Percentiles rank a stretch among this genome's conserved stretches.
These are phyloP conservation scores for Sisyra nigra DNA, from an alignment of 2,888 invertebrate species.

Conservation along the genomic window DNA sequence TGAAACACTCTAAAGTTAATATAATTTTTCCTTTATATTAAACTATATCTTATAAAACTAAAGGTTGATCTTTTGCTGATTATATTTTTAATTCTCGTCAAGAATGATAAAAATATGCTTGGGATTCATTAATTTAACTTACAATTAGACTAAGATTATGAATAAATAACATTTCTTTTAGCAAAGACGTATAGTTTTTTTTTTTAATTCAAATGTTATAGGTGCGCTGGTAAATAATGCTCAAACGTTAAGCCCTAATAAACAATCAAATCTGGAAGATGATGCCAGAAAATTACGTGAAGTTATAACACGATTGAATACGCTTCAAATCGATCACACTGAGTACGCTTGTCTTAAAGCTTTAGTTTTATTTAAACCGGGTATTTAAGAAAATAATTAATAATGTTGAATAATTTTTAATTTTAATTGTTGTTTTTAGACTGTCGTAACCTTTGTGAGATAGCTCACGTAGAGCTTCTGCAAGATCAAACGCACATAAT, in stretches of 20 bases:
- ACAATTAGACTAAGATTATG: too few species aligned
- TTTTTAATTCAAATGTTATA: conserved; percentile 12
- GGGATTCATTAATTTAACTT: too few species aligned
- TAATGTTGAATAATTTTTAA: not conserved
- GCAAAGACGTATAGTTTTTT: not conserved
- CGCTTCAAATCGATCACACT: conserved; percentile 56
- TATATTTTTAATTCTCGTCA: too few species aligned
- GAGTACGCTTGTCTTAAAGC: conserved; percentile 79
- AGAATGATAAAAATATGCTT: too few species aligned
- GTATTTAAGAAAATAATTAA: conserved; percentile 31
- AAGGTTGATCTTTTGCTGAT: too few species aligned
- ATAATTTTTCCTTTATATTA: too few species aligned
- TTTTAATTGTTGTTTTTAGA: conserved; percentile 27
- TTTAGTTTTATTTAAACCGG: conserved; percentile 63
- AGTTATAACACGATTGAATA: conserved; percentile 45
- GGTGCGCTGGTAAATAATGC: conserved; percentile 24
- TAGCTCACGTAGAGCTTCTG: conserved; percentile 41
- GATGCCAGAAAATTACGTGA: conserved; percentile 43
- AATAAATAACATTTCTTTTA: too few species aligned
- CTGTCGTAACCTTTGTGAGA: conserved; percentile 41
- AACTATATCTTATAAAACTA: too few species aligned
- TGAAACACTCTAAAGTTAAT: too few species aligned
- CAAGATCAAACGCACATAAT: conserved; percentile 71
- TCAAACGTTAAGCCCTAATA: conserved; percentile 30
- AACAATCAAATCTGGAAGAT: conserved; percentile 33